Evolutionary conservation across 1,140 invertebrate genomes (phyloP).

Genomic region (Atta colombica): DNA sequence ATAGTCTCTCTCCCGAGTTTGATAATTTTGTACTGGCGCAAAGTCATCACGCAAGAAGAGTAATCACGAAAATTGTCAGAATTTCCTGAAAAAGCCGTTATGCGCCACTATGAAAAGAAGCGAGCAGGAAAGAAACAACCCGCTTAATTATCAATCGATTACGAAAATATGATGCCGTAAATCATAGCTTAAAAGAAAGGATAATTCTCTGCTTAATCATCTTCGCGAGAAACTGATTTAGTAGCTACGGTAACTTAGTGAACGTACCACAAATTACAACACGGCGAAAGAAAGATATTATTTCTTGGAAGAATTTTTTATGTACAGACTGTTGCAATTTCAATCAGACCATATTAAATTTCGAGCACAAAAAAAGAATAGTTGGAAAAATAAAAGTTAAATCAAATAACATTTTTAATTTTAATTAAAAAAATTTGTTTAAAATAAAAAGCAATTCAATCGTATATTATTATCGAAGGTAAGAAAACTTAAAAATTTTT

Average conservation of each 20-base stretch:
- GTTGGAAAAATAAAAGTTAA: background rate
- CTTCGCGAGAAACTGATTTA: slow-evolving; percentile 51
- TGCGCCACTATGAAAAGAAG: background rate
- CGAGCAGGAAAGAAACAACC: too few relatives aligned
- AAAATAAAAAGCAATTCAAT: background rate
- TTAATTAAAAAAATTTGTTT: background rate
- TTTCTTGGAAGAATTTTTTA: background rate
- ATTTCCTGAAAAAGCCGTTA: slow-evolving; percentile 17
- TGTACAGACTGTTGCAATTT: slow-evolving; percentile 9
- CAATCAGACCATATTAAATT: background rate
- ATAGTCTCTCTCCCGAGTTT: slow-evolving; percentile 67
- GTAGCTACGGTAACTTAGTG: slow-evolving; percentile 17
- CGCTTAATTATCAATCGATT: slow-evolving; percentile 36
- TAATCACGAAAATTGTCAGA: slow-evolving; percentile 47
- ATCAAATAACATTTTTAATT: too few relatives aligned
- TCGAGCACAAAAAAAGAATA: background rate
- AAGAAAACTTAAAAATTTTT: background rate
- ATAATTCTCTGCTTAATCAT: slow-evolving; percentile 25
- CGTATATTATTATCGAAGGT: background rate
- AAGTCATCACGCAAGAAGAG: slow-evolving; percentile 45
- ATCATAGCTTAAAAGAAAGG: slow-evolving; percentile 15
- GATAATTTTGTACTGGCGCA: slow-evolving; percentile 59
- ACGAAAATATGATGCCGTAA: slow-evolving; percentile 18
- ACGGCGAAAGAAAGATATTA: slow-evolving; percentile 17
- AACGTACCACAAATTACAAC: slow-evolving; percentile 23